Conservation (phyloP, 2,888 invertebrate species). For the Lamellibrachia columna region DNA sequence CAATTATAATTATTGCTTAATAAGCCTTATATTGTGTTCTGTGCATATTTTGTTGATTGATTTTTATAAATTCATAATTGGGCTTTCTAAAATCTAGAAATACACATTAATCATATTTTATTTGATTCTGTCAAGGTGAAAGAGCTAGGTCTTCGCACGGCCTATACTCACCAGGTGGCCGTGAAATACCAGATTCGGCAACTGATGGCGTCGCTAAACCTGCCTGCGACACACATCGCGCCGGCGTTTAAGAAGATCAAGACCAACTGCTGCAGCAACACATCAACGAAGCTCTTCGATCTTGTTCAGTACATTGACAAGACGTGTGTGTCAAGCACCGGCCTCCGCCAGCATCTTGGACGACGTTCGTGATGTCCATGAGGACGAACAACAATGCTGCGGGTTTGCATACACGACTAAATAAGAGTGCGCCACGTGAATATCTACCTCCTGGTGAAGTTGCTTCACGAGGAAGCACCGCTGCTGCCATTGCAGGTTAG, state of each 20-base stretch:
- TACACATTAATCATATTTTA: not conserved
- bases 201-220: not conserved
- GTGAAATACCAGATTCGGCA: constrained; percentile 17
- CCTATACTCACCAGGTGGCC: not conserved
- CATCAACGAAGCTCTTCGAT: too few relatives aligned
- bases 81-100: not conserved
- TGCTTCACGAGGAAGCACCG: too few relatives aligned
- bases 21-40: not conserved
- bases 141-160: not conserved
- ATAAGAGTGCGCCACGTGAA: not conserved
- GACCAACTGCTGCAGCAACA: too few relatives aligned
- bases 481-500: too few relatives aligned
- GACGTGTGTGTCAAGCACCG: not conserved
- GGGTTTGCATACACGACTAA: constrained; percentile 25
- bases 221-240: not conserved
- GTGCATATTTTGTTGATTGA: not conserved
- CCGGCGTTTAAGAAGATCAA: not conserved
- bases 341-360: not conserved
- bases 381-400: constrained; percentile 27
- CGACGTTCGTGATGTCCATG: constrained; percentile 18
- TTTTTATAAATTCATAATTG: not conserved
- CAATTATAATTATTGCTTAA: not conserved
- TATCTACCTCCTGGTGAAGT: too few relatives aligned
- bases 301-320: too few relatives aligned
- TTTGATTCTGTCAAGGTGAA: not conserved